Evolutionary conservation across 2,113 vertebrate species (phyloP).

Genomic region (Xenopus borealis): DNA sequence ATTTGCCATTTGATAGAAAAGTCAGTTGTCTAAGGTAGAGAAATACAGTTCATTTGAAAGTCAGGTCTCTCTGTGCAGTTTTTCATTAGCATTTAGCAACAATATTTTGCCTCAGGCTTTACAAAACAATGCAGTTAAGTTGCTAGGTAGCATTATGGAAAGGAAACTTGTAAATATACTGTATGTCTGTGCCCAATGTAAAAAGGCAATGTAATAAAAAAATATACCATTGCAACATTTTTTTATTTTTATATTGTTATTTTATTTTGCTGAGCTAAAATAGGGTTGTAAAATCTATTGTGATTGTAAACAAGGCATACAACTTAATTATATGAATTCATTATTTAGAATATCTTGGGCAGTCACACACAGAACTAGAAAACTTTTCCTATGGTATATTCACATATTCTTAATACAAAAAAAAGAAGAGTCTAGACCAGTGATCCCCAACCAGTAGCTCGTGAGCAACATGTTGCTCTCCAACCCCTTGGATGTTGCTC

Average conservation of each 20-base stretch:
- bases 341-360: conserved; percentile 8
- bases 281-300: too few relatives aligned
- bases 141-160: conserved; percentile 29
- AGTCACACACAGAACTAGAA: neutral
- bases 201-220: too few relatives aligned
- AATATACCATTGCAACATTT: too few relatives aligned
- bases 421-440: conserved; percentile 19
- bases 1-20: conserved; percentile 21
- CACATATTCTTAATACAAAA: conserved; percentile 34
- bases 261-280: too few relatives aligned
- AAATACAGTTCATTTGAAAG: conserved; percentile 38
- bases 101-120: conserved; percentile 36
- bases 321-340: neutral
- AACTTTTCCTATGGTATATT: conserved; percentile 16
- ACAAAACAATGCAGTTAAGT: conserved; percentile 29
- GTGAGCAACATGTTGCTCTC: too few relatives aligned
- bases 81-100: conserved; percentile 29
- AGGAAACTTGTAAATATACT: neutral
- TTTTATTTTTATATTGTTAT: too few relatives aligned
- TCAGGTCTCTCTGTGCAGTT: conserved; percentile 37
- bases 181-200: too few relatives aligned
- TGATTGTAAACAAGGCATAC: neutral
- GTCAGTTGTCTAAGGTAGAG: conserved; percentile 23
- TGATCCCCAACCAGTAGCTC: too few relatives aligned
- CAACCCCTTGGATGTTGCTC: too few relatives aligned